Evolutionary conservation across 1,140 invertebrate genomes (phyloP).

Genomic region (Paralvinella palmiformis): DNA sequence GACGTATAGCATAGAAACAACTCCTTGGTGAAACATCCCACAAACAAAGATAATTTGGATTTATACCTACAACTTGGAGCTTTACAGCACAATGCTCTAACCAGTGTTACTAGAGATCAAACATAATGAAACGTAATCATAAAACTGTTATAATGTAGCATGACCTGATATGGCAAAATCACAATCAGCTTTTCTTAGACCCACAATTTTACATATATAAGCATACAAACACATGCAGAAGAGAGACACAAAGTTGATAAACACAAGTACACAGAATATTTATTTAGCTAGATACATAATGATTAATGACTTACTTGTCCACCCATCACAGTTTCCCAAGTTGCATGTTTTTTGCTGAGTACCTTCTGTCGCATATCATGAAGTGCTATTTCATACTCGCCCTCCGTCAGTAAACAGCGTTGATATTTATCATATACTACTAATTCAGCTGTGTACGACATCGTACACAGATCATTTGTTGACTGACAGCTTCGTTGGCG

Average conservation of each 20-base stretch:
- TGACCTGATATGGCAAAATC: background rate
- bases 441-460: conserved; percentile 60
- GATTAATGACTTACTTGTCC: conserved; percentile 30
- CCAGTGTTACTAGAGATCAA: too few relatives aligned
- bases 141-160: background rate
- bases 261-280: background rate
- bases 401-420: conserved; percentile 75
- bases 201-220: background rate
- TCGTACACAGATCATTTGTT: background rate
- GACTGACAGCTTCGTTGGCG: conserved; percentile 1
- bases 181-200: background rate
- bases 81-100: too few relatives aligned
- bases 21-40: too few relatives aligned
- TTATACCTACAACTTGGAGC: too few relatives aligned
- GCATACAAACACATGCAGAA: background rate
- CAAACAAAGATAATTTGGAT: too few relatives aligned
- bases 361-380: conserved; percentile 55
- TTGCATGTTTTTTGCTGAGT: conserved; percentile 47
- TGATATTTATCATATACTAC: conserved; percentile 86
- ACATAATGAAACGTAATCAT: background rate
- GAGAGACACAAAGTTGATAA: background rate
- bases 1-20: too few relatives aligned
- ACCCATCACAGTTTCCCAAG: conserved; percentile 76
- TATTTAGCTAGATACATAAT: background rate
- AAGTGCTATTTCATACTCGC: conserved; percentile 81